Base-by-base conservation (phyloP, 2,888 invertebrate genomes). In the Helobdella robusta region DNA sequence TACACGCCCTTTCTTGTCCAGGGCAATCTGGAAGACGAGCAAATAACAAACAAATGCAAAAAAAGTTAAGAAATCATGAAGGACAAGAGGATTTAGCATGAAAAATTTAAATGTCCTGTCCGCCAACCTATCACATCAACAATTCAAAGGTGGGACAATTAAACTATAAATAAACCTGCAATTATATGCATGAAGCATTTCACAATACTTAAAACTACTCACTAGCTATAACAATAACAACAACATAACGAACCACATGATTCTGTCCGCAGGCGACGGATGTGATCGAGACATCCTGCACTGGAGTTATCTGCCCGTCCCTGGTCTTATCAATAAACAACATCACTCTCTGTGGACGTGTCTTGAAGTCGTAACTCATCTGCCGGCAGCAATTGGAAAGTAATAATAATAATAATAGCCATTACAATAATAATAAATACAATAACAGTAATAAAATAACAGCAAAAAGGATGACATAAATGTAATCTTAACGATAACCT, bases 181-280 rank as follows among this genome's bases (percentile, higher is more conserved):
- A n/a, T n/a, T n/a, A n/a, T n/a, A n/a, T n/a, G n/a, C n/a, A n/a
- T n/a, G n/a, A n/a, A n/a, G n/a, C n/a, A n/a, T n/a, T n/a, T n/a
- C n/a, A n/a, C n/a, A n/a, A n/a, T n/a, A n/a, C n/a, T 4, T 25
- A 32, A 2, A 32, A 59, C 23, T 32, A 18, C 15, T 23, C 2
- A 28, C n/a, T 20, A 44, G 20, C 11, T 15, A 2, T 28, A 25
- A 46, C n/a, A 28, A 2, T 15, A 15, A 8, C 23, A 8, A 18
- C 6, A 20, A 50, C 52, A 11, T 8, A 23, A 67, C 82, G 80
- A 75, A 89, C 92, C 56, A 90, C 88, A 75, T 94, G 94, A 79
- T 91, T 91, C 72, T 86, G 86, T 11, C 93, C 93, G 77, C 93
- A 93, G 32, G 88, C 87, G 75, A 94, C 87, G 75, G 91, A 91